phyloP scores from a whole-genome alignment of 2,888 invertebrate species.

The Bruchidius siliquastri region DNA sequence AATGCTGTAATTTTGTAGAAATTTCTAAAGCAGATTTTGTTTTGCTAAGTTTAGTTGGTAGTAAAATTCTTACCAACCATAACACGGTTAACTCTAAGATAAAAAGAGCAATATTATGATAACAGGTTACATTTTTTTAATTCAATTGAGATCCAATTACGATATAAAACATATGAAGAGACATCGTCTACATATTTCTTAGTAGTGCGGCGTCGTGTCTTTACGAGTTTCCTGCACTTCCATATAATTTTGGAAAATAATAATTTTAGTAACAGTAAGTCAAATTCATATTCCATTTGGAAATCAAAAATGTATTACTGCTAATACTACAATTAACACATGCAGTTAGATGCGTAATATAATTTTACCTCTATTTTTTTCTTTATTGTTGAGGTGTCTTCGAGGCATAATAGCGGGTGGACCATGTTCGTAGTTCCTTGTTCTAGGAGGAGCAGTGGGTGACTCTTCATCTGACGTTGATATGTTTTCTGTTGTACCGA shows the following conservation, averaged over 20 bases:
- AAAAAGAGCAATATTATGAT: background rate
- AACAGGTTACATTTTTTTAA: background rate
- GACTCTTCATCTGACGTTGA: constrained; percentile 68
- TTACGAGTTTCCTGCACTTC: no score
- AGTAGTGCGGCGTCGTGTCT: no score
- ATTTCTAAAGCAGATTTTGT: no score
- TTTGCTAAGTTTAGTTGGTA: no score
- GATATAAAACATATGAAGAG: no score
- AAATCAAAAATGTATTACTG: background rate
- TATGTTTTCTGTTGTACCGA: constrained; percentile 70
- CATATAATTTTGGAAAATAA: no score
- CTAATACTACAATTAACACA: background rate
- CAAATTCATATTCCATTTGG: no score
- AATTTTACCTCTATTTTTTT: constrained; percentile 33
- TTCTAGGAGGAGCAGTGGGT: constrained; percentile 61
- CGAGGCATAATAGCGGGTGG: constrained; percentile 28
- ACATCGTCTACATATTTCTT: no score
- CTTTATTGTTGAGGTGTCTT: constrained; percentile 36
- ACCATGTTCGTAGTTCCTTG: constrained; percentile 47
- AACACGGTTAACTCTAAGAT: background rate
- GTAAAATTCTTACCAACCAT: background rate
- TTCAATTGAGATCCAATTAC: no score
- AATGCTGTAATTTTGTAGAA: no score
- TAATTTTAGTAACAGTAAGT: no score
- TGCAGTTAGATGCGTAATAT: no score